Base-by-base conservation (phyloP, 2,888 invertebrate species). In the Eupithecia subfuscata region DNA sequence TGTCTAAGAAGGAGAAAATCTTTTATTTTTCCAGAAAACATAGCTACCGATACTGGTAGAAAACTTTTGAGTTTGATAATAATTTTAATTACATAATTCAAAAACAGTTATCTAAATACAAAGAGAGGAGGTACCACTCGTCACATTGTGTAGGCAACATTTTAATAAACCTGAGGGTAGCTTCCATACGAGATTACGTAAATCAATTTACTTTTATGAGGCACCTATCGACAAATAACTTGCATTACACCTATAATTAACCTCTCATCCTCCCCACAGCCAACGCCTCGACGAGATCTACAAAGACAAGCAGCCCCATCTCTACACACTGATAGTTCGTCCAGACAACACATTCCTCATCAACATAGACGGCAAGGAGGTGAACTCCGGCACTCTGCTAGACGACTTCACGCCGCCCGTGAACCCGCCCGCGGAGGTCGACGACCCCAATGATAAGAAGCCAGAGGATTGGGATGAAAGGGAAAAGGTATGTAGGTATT, bases 381-480 rank as follows among this genome's bases (percentile, higher is more conserved):
- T 98, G 4, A 98, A 98, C 88, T 96, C 97, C 40, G 99, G 99
- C 16, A 98, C 96, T 16, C 92, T 99, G 76, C 91, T 99, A 60
- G 97, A 97, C 78, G 99, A 99, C 93, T 97, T 99, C 89, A 96
- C 96, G 7, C 99, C 99, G 0, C 94, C 99, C 3, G 98, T 99
- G 18, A 99, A 99, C 95, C 99, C 99, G 1, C 97, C 98, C 0
- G 96, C 97, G 80, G 98, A 99, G 93, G 98, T 99, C 84, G 98
- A 98, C 85, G 99, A 99, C 94, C 98, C 98, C 0, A 92, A 96
- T 60, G 99, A 98, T 88, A 95, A 91, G 84, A 96, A 97, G 88
- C 99, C 99, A 0, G 96, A 96, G 0, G 97, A 99, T 87, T 99
- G 99, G 99, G 99, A 99, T 90, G 99, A 99, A 85, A 96, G 98